Conservation (phyloP, 2,797 vertebrate species). For the Chelmon rostratus region DNA sequence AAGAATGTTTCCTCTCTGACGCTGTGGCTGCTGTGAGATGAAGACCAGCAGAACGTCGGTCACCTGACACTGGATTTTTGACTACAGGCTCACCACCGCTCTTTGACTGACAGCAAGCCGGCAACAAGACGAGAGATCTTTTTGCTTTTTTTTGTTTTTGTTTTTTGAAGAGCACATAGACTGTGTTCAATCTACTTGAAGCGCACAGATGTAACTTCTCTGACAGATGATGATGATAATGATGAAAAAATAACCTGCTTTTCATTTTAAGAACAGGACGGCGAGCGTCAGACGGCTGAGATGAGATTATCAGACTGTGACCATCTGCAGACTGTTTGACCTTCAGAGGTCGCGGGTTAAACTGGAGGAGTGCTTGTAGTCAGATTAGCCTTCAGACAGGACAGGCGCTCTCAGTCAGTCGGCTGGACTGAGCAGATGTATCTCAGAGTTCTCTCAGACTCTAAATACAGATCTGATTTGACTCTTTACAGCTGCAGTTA, state of each 20-base stretch:
- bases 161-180: constrained; percentile 63
- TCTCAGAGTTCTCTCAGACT: constrained; percentile 10
- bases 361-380: constrained; percentile 32
- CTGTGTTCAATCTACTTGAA: constrained; percentile 79
- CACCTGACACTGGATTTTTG: constrained; percentile 80
- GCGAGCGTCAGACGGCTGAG: constrained; percentile 1
- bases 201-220: constrained; percentile 58
- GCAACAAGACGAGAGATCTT: constrained; percentile 41
- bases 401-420: background rate
- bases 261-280: constrained; percentile 26
- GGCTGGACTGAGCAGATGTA: constrained; percentile 2
- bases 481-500: constrained; percentile 18
- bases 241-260: background rate
- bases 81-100: constrained; percentile 50
- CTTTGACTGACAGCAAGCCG: constrained; percentile 58
- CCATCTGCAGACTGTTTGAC: constrained; percentile 50
- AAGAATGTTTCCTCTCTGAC: constrained; percentile 66
- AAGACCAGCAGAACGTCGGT: constrained; percentile 64
- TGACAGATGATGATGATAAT: constrained; percentile 45
- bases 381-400: constrained; percentile 36
- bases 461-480: constrained; percentile 13
- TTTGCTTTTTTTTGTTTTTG: constrained; percentile 13
- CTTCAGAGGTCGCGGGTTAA: constrained; percentile 35
- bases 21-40: constrained; percentile 55
- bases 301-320: constrained; percentile 38